phyloP scores from a whole-genome alignment of 2,888 invertebrate genomes.

The Tachina lurida region DNA sequence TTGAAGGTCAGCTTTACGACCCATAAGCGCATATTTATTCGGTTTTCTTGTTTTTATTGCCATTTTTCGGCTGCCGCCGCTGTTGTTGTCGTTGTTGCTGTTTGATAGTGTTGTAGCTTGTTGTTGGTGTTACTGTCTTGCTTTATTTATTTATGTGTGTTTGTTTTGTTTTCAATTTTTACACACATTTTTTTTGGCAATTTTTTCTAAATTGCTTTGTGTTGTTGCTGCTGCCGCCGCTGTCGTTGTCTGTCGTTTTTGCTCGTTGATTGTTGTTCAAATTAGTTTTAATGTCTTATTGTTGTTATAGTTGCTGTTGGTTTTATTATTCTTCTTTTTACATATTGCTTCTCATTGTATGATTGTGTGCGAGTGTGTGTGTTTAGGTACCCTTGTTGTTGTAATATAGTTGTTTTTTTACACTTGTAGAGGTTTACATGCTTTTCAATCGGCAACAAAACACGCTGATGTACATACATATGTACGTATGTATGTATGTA shows the following conservation, averaged over 20 bases:
- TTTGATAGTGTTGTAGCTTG: slow-evolving; percentile 8
- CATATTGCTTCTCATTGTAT: slow-evolving; percentile 74
- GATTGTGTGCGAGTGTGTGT: slow-evolving; percentile 57
- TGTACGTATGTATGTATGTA: slow-evolving; percentile 9
- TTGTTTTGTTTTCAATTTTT: slow-evolving; percentile 74
- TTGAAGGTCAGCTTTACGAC: slow-evolving; percentile 83
- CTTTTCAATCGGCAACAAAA: slow-evolving; percentile 24
- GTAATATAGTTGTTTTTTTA: slow-evolving; percentile 50
- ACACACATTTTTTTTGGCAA: slow-evolving; percentile 78
- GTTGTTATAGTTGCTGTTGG: slow-evolving; percentile 64
- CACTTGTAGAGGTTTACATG: slow-evolving; percentile 67
- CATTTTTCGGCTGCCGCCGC: slow-evolving; percentile 38
- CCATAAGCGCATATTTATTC: slow-evolving; percentile 79
- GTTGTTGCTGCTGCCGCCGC: slow-evolving; percentile 59
- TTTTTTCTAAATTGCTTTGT: slow-evolving; percentile 53
- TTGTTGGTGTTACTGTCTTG: slow-evolving; percentile 20
- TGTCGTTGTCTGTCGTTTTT: slow-evolving; percentile 53
- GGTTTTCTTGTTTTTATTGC: slow-evolving; percentile 69
- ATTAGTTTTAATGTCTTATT: slow-evolving; percentile 56
- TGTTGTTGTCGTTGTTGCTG: slow-evolving; percentile 70
- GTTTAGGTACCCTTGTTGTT: slow-evolving; percentile 23
- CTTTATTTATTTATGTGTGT: not conserved
- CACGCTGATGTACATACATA: not conserved
- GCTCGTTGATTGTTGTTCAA: slow-evolving; percentile 67
- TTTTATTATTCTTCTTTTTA: slow-evolving; percentile 43